phyloP scores from a whole-genome alignment of 2,113 vertebrate genomes.

The Amblyornis subalaris region DNA sequence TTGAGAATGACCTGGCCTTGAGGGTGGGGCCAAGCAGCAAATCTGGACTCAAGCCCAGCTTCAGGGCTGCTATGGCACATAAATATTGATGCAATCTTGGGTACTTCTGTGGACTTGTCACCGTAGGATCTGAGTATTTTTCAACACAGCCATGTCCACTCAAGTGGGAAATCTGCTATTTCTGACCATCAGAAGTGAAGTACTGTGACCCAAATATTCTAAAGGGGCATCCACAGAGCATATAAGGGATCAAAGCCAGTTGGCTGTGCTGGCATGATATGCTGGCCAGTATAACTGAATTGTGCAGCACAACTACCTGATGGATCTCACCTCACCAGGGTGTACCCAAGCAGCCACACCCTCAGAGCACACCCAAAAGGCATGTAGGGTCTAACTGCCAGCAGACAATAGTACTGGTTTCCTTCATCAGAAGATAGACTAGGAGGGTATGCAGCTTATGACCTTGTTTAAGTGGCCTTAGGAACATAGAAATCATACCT shows the following conservation, averaged over 20 bases:
- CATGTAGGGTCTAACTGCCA: accelerated
- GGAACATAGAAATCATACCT: neutral
- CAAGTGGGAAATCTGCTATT: neutral
- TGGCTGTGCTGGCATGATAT: neutral
- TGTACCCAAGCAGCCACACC: neutral
- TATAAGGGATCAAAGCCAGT: neutral
- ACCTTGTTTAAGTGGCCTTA: neutral
- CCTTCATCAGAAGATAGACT: neutral
- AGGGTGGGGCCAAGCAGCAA: neutral
- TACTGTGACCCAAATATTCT: neutral
- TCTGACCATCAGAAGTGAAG: neutral
- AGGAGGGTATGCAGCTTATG: neutral
- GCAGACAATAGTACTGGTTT: neutral
- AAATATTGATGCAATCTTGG: neutral
- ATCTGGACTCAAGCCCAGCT: neutral
- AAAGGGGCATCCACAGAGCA: neutral
- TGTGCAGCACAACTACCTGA: accelerated
- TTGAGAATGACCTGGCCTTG: neutral
- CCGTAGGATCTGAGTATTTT: neutral
- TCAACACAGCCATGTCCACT: neutral
- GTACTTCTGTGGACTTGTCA: neutral
- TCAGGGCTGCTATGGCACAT: neutral
- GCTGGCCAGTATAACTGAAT: neutral
- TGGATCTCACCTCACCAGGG: neutral
- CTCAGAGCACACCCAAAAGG: neutral